These are phyloP conservation scores for Rhodinocichla rosea DNA, from an alignment of 2,113 vertebrate genomes.

Conservation along the genomic window DNA sequence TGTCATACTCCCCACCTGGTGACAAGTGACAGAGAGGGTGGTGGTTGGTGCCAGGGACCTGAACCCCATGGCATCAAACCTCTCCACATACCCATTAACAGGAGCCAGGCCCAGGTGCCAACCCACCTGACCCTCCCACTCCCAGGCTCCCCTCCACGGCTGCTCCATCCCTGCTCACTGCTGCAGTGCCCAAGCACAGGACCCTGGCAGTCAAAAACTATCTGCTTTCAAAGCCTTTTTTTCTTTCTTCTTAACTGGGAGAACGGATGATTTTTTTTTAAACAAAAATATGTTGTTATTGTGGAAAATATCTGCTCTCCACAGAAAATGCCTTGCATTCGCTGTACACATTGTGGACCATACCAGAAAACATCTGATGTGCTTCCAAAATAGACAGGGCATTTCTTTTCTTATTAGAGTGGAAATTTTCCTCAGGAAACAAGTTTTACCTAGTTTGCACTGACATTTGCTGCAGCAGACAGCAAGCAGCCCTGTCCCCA, in stretches of 20 bases:
- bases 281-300: not conserved
- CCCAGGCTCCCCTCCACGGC: fast-evolving
- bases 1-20: fast-evolving
- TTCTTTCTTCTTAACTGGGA: not conserved
- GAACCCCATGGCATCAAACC: not conserved
- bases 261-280: fast-evolving
- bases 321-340: not conserved
- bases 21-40: not conserved
- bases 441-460: slow-evolving; percentile 25
- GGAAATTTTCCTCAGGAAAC: slow-evolving; percentile 22
- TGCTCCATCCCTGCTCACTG: not conserved
- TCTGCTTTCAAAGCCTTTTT: not conserved
- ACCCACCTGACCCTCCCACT: not conserved
- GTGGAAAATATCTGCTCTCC: slow-evolving; percentile 40
- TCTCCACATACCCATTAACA: fast-evolving
- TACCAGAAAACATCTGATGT: slow-evolving; percentile 32
- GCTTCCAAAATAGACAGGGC: not conserved
- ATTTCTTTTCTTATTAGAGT: not conserved
- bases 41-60: not conserved
- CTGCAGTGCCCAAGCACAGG: not conserved
- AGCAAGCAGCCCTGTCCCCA: not conserved
- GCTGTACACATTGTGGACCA: not conserved
- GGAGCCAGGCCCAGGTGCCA: not conserved
- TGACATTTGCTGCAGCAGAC: not conserved
- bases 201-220: not conserved